phyloP scores from a whole-genome alignment of 2,888 invertebrate genomes.

The Quadriops clusia region DNA sequence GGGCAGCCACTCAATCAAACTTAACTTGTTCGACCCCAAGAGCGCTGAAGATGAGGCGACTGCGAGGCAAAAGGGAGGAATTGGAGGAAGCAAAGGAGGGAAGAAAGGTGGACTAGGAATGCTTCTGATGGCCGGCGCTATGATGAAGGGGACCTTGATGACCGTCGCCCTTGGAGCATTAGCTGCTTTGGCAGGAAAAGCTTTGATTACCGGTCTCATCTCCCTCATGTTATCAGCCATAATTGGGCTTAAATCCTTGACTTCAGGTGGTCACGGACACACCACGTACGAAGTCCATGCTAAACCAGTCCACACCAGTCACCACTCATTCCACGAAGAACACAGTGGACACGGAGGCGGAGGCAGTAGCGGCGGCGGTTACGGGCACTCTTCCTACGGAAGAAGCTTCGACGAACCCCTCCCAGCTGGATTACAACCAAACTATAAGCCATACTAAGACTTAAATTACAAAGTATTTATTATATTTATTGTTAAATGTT shows the following conservation, averaged over 20 bases:
- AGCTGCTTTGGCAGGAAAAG: slow-evolving; percentile 69
- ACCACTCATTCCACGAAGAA: slow-evolving; percentile 26
- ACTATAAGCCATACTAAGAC: slow-evolving; percentile 51
- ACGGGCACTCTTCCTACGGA: slow-evolving; percentile 42
- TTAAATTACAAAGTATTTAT: slow-evolving; percentile 7
- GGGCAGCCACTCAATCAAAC: slow-evolving; percentile 56
- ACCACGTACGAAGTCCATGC: slow-evolving; percentile 69
- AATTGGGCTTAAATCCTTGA: slow-evolving; percentile 57
- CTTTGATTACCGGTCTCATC: slow-evolving; percentile 66
- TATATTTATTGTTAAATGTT: neutral
- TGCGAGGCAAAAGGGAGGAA: slow-evolving; percentile 27
- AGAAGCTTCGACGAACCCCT: slow-evolving; percentile 38
- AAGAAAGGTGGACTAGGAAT: slow-evolving; percentile 42
- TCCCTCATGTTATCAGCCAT: slow-evolving; percentile 63
- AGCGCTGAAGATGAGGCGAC: slow-evolving; percentile 11
- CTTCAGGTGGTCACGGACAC: slow-evolving; percentile 44
- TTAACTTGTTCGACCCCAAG: slow-evolving; percentile 43
- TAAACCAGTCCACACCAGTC: slow-evolving; percentile 58
- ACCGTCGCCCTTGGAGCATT: slow-evolving; percentile 60
- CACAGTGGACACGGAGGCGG: slow-evolving; percentile 18
- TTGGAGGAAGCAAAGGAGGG: slow-evolving; percentile 35
- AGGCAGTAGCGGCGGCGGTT: slow-evolving; percentile 34
- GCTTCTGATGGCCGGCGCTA: slow-evolving; percentile 38
- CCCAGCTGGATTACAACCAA: slow-evolving; percentile 33
- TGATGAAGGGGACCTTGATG: slow-evolving; percentile 53